Evolutionary conservation across 2,888 invertebrate genomes (phyloP).

Genomic region (Cordilura impudica): DNA sequence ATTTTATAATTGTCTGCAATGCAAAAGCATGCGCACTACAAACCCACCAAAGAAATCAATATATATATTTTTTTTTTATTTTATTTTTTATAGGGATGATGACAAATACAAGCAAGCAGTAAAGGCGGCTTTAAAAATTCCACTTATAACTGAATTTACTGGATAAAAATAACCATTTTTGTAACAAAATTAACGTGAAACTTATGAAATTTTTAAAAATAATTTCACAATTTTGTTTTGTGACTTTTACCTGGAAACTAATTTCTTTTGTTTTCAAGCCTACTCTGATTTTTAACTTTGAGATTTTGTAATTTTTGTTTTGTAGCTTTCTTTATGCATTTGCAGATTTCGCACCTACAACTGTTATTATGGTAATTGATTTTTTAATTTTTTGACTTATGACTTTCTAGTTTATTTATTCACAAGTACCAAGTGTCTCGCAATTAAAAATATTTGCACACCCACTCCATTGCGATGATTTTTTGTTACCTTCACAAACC

Average conservation of each 20-base stretch:
- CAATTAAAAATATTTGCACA: slow-evolving; percentile 29
- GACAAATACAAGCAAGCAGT: background rate
- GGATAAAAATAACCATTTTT: too few relatives aligned
- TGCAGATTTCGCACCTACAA: background rate
- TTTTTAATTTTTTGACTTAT: slow-evolving; percentile 26
- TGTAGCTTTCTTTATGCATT: background rate
- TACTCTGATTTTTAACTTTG: background rate
- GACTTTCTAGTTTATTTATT: slow-evolving; percentile 29
- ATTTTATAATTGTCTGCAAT: slow-evolving; percentile 52
- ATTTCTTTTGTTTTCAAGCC: background rate
- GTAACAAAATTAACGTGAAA: too few relatives aligned
- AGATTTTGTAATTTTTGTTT: background rate
- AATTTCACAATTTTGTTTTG: too few relatives aligned
- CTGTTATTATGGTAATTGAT: background rate
- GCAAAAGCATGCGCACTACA: slow-evolving; percentile 51
- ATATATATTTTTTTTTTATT: too few relatives aligned
- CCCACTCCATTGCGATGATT: slow-evolving; percentile 15
- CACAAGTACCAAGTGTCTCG: background rate
- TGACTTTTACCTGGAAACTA: too few relatives aligned
- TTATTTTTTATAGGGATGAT: slow-evolving; percentile 36
- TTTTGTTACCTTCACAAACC: slow-evolving; percentile 33
- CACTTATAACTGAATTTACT: too few relatives aligned
- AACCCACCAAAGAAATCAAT: slow-evolving; percentile 53
- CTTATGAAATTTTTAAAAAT: too few relatives aligned
- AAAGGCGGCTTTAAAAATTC: slow-evolving; percentile 47